Evolutionary conservation across 2,113 vertebrate species (phyloP), one percentile per base, ranked within the genome.

Genomic region (Caretta caretta): DNA sequence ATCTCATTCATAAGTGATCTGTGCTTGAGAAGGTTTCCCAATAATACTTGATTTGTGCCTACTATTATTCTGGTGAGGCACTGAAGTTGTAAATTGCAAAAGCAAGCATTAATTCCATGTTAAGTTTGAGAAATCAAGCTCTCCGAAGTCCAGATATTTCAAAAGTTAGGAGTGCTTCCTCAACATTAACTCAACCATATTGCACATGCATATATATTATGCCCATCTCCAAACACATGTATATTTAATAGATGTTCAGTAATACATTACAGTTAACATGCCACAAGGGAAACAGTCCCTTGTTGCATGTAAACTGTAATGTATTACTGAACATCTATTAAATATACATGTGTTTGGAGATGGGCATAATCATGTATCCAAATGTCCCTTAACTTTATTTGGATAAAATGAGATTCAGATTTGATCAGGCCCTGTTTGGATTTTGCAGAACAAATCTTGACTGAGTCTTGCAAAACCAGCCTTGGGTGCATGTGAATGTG

Each of bases 1-100:
- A 96, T 91, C 93, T 96, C 91, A 93, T 96, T 94, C 93, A 96
- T 96, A 96, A 96, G 48, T 95, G 96, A 97, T 93, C 62, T 95
- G 88, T 91, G 86, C 65, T 90, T 93, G 91, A 92, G 83, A 94
- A 42, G 80, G 29, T 22, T 96, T 93, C 89, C 0, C 1, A 85
- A 48, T 88, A 95, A 90, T 56, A 91, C 31, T 57, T 88, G 46
- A 96, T 24, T 57, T 46, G 3, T 72, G 10, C 49, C 53, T 31
- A 72, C 6, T n/a, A 6, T 35, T 91, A 59, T 90, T 90, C 88
- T 88, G 85, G 57, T 83, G 42, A 57, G 12, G 17, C 35, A 17
- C 31, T 51, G 86, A 91, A 54, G 50, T 83, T 49, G 16, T 11
- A 31, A 78, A 85, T 53, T 69, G 24, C 14, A 0, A 0, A 42